phyloP scores from a whole-genome alignment of 2,888 invertebrate genomes.

The Pammene aurita region DNA sequence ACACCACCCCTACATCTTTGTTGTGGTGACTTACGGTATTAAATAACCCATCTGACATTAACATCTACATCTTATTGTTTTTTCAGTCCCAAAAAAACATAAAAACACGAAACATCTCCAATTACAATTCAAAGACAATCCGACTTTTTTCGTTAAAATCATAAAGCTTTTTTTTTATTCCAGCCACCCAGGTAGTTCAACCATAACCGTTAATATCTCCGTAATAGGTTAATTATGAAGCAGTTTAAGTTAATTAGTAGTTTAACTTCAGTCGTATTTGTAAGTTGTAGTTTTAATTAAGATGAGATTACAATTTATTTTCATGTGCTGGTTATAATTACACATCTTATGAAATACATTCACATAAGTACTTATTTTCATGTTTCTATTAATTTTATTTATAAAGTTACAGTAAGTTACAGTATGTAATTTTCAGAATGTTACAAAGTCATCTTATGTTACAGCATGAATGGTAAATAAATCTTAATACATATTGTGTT shows the following conservation, averaged over 20 bases:
- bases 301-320: slow-evolving; percentile 14
- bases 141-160: not conserved
- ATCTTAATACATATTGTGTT: too few relatives aligned
- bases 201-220: slow-evolving; percentile 37
- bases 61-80: slow-evolving; percentile 9
- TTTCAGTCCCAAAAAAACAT: not conserved
- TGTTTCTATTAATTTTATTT: too few relatives aligned
- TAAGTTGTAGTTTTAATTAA: slow-evolving; percentile 10
- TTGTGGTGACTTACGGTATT: not conserved
- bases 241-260: slow-evolving; percentile 40
- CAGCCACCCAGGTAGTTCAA: slow-evolving; percentile 26
- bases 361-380: too few relatives aligned
- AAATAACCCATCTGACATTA: not conserved
- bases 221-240: slow-evolving; percentile 42
- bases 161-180: slow-evolving; percentile 1
- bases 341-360: too few relatives aligned
- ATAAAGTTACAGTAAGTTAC: too few relatives aligned
- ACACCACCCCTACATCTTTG: too few relatives aligned
- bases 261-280: slow-evolving; percentile 18
- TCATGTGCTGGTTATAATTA: not conserved
- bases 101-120: slow-evolving; percentile 11
- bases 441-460: too few relatives aligned
- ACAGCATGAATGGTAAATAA: too few relatives aligned
- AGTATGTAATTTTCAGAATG: too few relatives aligned
- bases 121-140: slow-evolving; percentile 20